A percentile compares a stretch with the other conserved stretches of the same genome.
Conservation (phyloP, 2,797 vertebrate species). For the Onychomys leucogaster region DNA sequence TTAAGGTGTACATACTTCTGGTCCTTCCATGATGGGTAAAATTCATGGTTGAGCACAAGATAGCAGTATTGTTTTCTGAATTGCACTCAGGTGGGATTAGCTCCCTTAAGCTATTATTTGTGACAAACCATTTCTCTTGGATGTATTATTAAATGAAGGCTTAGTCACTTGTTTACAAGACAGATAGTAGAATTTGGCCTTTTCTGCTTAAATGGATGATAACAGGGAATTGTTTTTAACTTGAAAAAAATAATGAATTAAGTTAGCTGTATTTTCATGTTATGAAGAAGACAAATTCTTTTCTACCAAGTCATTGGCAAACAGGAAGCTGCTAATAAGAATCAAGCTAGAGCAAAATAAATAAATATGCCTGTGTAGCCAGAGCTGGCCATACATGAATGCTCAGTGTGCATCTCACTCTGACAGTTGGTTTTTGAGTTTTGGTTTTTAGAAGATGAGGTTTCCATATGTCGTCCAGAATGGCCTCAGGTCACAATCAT, state of each 20-base stretch:
- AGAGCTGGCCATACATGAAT: not conserved
- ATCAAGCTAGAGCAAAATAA: constrained; percentile 10
- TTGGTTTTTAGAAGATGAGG: not conserved
- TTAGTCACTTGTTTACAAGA: constrained; percentile 23
- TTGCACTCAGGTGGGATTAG: not conserved
- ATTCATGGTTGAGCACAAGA: not conserved
- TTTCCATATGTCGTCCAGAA: not conserved
- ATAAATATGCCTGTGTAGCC: not conserved
- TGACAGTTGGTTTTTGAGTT: not conserved
- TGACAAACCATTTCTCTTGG: constrained; percentile 18
- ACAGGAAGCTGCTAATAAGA: not conserved
- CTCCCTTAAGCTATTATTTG: constrained; percentile 4
- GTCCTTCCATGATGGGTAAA: not conserved
- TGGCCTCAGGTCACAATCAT: not conserved
- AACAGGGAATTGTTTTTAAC: constrained; percentile 57
- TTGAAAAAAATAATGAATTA: constrained; percentile 33
- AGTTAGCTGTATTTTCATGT: not conserved
- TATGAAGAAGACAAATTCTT: not conserved
- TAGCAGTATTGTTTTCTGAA: constrained; percentile 1
- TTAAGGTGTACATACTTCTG: not conserved
- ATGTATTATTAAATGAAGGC: constrained; percentile 25
- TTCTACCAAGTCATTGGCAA: not conserved
- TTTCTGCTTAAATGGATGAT: constrained; percentile 50
- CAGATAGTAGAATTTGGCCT: not conserved
- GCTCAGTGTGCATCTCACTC: not conserved